phyloP scores from a whole-genome alignment of 2,113 vertebrate genomes.

The Irena cyanogastra region DNA sequence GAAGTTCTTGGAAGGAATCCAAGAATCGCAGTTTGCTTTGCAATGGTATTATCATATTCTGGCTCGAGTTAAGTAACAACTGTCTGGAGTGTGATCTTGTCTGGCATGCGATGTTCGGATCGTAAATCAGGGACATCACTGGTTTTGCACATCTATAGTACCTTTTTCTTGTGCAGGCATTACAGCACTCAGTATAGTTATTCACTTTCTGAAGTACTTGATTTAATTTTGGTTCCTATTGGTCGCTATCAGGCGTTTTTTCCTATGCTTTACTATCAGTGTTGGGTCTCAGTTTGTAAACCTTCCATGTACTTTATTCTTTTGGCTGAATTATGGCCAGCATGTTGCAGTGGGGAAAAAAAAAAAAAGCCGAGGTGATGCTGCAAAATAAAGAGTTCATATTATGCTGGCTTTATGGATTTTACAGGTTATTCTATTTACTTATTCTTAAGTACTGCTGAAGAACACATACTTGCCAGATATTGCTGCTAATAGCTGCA shows the following conservation, averaged over 20 bases:
- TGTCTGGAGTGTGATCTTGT: not conserved
- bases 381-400: not conserved
- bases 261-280: not conserved
- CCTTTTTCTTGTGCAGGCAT: too few relatives aligned
- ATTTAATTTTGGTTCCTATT: not conserved
- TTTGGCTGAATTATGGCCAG: not conserved
- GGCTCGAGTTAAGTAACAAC: not conserved
- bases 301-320: not conserved
- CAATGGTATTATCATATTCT: not conserved
- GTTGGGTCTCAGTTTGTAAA: not conserved
- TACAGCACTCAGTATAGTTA: not conserved
- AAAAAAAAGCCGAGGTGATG: not conserved
- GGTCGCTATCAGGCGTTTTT: not conserved
- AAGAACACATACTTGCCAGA: not conserved
- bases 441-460: not conserved
- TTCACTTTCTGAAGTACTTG: not conserved
- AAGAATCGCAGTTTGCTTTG: not conserved
- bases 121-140: not conserved
- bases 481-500: not conserved
- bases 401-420: not conserved
- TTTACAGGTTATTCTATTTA: too few relatives aligned
- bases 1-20: not conserved
- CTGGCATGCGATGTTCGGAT: not conserved
- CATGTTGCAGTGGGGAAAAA: not conserved
- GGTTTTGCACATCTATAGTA: not conserved